Percentiles rank a stretch among this genome's conserved stretches.
Conservation (phyloP, 2,888 invertebrate genomes). For the Diaprepes abbreviatus region DNA sequence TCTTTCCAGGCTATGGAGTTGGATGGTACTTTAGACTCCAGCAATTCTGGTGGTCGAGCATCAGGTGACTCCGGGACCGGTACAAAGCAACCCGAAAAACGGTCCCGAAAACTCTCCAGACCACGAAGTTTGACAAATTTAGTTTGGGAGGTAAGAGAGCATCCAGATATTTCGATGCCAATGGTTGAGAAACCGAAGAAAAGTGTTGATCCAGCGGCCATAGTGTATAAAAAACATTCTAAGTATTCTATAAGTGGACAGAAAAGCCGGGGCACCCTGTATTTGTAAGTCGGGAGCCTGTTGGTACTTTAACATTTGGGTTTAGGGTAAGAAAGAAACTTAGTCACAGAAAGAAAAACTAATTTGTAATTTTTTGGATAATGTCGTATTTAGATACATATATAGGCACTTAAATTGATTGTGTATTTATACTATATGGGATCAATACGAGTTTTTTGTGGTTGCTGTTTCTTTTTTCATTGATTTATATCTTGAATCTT, state of each 20-base stretch:
- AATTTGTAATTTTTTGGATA: no score
- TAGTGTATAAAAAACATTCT: constrained; percentile 69
- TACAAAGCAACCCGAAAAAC: constrained; percentile 85
- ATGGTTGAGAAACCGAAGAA: constrained; percentile 61
- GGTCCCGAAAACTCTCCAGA: constrained; percentile 84
- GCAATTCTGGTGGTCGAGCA: constrained; percentile 88
- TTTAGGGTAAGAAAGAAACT: constrained; percentile 7
- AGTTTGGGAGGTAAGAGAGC: constrained; percentile 78
- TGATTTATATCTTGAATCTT: no score
- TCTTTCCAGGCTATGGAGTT: constrained; percentile 75
- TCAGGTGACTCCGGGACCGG: constrained; percentile 85
- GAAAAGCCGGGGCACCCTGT: constrained; percentile 61
- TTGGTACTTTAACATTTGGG: constrained; percentile 8
- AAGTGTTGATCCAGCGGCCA: constrained; percentile 65
- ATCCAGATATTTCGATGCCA: constrained; percentile 63
- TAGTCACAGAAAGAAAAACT: background rate
- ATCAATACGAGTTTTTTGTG: background rate
- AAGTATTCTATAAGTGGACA: constrained; percentile 68
- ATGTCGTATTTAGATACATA: no score
- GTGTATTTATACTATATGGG: background rate
- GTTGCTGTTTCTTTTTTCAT: no score
- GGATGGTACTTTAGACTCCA: constrained; percentile 87
- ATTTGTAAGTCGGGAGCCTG: constrained; percentile 64
- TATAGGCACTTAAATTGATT: no score
- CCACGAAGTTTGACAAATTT: constrained; percentile 90